Percentiles rank a stretch among this genome's conserved stretches.
phyloP scores from a whole-genome alignment of 2,113 vertebrate genomes.

The Percina caprodes region DNA sequence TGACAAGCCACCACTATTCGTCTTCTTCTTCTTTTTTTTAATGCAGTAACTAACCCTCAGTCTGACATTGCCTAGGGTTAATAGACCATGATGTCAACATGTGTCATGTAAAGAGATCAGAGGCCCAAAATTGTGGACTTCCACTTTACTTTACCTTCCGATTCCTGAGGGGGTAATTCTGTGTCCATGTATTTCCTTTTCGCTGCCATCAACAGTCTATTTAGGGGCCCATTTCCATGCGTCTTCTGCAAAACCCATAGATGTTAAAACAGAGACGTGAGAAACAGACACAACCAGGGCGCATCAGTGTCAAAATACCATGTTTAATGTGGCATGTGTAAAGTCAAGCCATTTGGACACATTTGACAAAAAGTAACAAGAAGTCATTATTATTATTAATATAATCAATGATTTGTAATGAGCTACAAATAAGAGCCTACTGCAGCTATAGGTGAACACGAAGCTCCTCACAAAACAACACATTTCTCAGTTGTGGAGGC shows the following conservation, averaged over 20 bases:
- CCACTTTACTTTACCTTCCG: slow-evolving; percentile 87
- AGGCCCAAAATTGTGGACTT: slow-evolving; percentile 36
- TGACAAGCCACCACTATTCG: not conserved
- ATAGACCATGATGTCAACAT: slow-evolving; percentile 36
- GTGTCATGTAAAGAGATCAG: slow-evolving; percentile 24
- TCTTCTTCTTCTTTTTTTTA: not conserved
- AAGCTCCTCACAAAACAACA: slow-evolving; percentile 30
- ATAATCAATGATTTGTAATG: not conserved
- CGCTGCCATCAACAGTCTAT: slow-evolving; percentile 87
- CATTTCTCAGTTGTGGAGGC: slow-evolving; percentile 43
- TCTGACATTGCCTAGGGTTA: not conserved
- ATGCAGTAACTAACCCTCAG: not conserved
- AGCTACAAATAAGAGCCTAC: slow-evolving; percentile 9
- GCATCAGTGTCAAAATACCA: slow-evolving; percentile 35
- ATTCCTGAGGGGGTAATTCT: slow-evolving; percentile 90
- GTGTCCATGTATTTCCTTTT: slow-evolving; percentile 89
- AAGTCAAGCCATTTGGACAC: not conserved
- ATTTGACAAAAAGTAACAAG: not conserved
- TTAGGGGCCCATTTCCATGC: slow-evolving; percentile 88
- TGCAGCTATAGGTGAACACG: slow-evolving; percentile 17
- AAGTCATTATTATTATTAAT: not conserved
- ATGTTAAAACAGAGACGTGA: slow-evolving; percentile 63
- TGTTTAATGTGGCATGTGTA: not conserved
- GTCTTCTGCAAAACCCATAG: slow-evolving; percentile 86
- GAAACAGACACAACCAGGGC: slow-evolving; percentile 43